phyloP scores from a whole-genome alignment of 1,140 invertebrate species.

The Melitaea cinxia region DNA sequence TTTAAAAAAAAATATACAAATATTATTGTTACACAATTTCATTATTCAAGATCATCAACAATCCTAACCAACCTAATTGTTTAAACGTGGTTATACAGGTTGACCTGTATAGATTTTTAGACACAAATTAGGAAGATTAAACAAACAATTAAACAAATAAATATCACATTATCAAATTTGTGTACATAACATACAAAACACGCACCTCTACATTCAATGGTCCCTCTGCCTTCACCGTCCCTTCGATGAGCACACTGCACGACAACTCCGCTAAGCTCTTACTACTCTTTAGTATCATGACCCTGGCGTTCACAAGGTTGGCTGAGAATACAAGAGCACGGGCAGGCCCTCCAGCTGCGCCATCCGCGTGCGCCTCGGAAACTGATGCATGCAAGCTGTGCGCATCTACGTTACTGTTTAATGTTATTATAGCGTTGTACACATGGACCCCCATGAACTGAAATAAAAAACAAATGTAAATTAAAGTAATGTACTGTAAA shows the following conservation, averaged over 20 bases:
- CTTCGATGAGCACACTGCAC: slow-evolving; percentile 88
- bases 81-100: too few relatives aligned
- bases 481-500: too few relatives aligned
- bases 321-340: slow-evolving; percentile 88
- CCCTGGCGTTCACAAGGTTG: slow-evolving; percentile 82
- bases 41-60: too few relatives aligned
- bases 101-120: too few relatives aligned
- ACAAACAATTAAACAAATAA: too few relatives aligned
- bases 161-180: too few relatives aligned
- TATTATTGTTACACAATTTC: too few relatives aligned
- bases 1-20: too few relatives aligned
- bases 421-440: slow-evolving; percentile 89
- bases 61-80: too few relatives aligned
- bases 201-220: slow-evolving; percentile 89
- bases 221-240: slow-evolving; percentile 88
- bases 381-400: slow-evolving; percentile 90
- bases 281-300: slow-evolving; percentile 51
- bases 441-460: slow-evolving; percentile 94
- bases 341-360: slow-evolving; percentile 82
- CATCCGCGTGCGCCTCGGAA: slow-evolving; percentile 89
- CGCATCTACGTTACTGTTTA: slow-evolving; percentile 78
- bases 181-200: too few relatives aligned
- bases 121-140: too few relatives aligned
- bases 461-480: background rate
- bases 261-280: slow-evolving; percentile 86